These are phyloP conservation scores for Rhinoraja longicauda DNA, from an alignment of 2,797 vertebrate genomes.

Conservation along the genomic window DNA sequence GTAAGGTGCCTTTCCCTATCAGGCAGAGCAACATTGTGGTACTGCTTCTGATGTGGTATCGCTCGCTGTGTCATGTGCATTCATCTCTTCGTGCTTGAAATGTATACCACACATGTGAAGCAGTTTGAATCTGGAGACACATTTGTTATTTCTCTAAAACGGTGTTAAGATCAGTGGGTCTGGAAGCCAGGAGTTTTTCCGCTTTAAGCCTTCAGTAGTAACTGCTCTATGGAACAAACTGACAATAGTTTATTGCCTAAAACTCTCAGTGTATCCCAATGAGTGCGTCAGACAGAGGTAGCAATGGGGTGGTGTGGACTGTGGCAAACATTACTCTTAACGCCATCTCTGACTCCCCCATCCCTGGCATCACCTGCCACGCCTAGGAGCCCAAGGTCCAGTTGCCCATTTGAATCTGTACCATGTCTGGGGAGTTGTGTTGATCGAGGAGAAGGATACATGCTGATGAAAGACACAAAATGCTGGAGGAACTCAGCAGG, in stretches of 20 bases:
- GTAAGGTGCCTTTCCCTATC: not conserved
- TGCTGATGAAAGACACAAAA: too few species aligned
- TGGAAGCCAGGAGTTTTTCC: not conserved
- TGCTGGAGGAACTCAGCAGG: too few species aligned
- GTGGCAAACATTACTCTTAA: too few species aligned
- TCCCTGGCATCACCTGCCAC: too few species aligned
- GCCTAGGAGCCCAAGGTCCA: too few species aligned
- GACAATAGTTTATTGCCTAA: not conserved
- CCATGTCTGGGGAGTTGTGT: too few species aligned
- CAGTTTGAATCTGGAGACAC: not conserved
- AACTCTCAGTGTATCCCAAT: not conserved
- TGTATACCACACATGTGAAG: not conserved
- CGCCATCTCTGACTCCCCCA: too few species aligned
- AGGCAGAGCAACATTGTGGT: not conserved
- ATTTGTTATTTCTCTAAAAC: not conserved
- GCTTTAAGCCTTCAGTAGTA: not conserved
- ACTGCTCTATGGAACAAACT: not conserved
- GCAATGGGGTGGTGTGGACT: too few species aligned
- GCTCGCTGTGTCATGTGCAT: not conserved
- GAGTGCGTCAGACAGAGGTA: not conserved
- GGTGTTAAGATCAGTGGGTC: not conserved
- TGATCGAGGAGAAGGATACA: too few species aligned
- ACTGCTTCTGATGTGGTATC: not conserved
- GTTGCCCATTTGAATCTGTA: too few species aligned
- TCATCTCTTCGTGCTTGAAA: constrained; percentile 20